A percentile compares a stretch with the other conserved stretches of the same genome.
Conservation (phyloP, 2,797 vertebrate species). For the Syndactyla subalaris region DNA sequence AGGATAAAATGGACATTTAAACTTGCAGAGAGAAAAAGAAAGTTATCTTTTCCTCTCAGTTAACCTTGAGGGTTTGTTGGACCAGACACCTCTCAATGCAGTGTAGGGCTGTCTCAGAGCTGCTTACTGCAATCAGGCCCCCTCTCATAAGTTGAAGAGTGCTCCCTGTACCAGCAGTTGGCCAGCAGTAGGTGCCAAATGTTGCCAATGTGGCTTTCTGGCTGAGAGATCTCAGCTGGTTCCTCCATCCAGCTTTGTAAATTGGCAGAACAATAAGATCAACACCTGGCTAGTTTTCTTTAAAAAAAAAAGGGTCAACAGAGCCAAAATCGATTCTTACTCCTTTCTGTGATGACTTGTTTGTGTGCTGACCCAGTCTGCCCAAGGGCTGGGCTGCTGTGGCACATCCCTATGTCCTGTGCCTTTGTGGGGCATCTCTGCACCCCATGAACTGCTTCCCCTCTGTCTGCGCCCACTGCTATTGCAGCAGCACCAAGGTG, state of each 20-base stretch:
- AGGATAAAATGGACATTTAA: neutral
- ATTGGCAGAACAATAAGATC: neutral
- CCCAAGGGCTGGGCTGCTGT: fast-evolving
- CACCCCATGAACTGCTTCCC: fast-evolving
- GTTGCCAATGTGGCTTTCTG: neutral
- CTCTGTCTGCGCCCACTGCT: fast-evolving
- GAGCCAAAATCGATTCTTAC: neutral
- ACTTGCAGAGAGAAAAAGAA: neutral
- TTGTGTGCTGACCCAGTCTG: fast-evolving
- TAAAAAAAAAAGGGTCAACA: neutral
- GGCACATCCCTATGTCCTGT: fast-evolving
- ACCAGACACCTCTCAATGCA: neutral
- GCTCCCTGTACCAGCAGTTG: neutral
- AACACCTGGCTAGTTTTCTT: neutral
- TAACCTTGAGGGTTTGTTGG: neutral
- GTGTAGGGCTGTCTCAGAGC: neutral
- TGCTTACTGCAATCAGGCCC: neutral
- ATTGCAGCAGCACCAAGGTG: fast-evolving
- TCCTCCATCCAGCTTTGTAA: neutral
- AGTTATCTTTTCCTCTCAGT: neutral
- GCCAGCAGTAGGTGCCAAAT: neutral
- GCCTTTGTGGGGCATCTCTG: neutral
- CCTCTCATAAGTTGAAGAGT: neutral
- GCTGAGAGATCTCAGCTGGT: conserved; percentile 21
- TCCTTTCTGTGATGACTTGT: neutral